These are phyloP conservation scores for Oryzias dopingdopingensis DNA, from an alignment of 2,797 vertebrate species.

Conservation along the genomic window DNA sequence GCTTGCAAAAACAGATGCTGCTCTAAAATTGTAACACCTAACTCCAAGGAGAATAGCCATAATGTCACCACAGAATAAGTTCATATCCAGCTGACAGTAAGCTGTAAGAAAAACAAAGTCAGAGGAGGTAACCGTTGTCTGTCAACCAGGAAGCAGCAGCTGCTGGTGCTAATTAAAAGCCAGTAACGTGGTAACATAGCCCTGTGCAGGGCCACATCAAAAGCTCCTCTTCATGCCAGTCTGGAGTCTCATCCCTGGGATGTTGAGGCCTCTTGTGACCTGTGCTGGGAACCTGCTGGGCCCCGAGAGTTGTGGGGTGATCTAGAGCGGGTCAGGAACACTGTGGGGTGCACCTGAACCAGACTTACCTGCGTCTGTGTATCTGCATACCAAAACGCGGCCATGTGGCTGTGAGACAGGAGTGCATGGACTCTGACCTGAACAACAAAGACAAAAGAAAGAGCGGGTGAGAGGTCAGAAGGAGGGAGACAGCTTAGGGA, in stretches of 20 bases:
- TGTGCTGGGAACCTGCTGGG: slow-evolving; percentile 71
- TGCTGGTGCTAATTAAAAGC: slow-evolving; percentile 88
- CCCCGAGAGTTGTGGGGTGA: slow-evolving; percentile 63
- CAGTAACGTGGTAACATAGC: slow-evolving; percentile 82
- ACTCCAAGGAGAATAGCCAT: slow-evolving; percentile 56
- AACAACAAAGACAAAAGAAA: slow-evolving; percentile 73
- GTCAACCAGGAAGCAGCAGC: slow-evolving; percentile 82
- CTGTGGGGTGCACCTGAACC: slow-evolving; percentile 72
- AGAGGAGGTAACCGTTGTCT: slow-evolving; percentile 70
- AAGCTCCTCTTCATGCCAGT: slow-evolving; percentile 75
- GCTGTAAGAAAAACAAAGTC: slow-evolving; percentile 77
- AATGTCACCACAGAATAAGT: slow-evolving; percentile 20
- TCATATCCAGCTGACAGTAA: slow-evolving; percentile 65
- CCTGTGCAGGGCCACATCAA: slow-evolving; percentile 77
- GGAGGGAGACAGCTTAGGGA: slow-evolving; percentile 59
- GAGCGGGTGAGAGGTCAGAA: slow-evolving; percentile 72
- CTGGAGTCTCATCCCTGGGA: slow-evolving; percentile 72
- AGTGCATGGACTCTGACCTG: slow-evolving; percentile 71
- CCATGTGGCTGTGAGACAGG: slow-evolving; percentile 57
- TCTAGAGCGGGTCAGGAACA: slow-evolving; percentile 51
- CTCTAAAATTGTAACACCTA: slow-evolving; percentile 58
- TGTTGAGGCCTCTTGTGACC: slow-evolving; percentile 71
- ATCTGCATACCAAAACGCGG: slow-evolving; percentile 70
- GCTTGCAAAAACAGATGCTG: slow-evolving; percentile 44
- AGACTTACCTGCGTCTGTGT: slow-evolving; percentile 76